Conservation (phyloP, 2,888 invertebrate species). For the Caenorhabditis panamensis region DNA sequence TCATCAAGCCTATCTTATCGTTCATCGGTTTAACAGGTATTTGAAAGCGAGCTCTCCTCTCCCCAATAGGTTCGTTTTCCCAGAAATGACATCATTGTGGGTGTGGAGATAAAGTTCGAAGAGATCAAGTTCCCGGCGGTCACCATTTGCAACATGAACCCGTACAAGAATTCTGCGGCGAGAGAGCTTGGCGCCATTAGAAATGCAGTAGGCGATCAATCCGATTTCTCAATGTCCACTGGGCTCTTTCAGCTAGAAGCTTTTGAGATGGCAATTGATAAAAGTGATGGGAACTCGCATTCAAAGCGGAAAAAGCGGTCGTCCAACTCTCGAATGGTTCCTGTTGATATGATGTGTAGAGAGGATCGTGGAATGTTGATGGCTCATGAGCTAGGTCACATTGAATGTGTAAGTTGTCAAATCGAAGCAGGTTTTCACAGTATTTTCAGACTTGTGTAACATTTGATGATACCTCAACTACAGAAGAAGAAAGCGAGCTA, state of each 20-base stretch:
- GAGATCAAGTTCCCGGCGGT: constrained; percentile 79
- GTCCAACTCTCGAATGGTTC: constrained; percentile 20
- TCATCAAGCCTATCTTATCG: constrained; percentile 77
- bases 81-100: constrained; percentile 80
- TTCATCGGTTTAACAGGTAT: constrained; percentile 74
- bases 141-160: constrained; percentile 80
- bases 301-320: constrained; percentile 44
- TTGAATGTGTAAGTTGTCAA: constrained; percentile 62
- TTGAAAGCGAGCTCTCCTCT: not conserved
- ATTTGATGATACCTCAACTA: constrained; percentile 32
- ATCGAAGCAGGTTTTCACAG: too few species aligned
- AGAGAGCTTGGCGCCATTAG: constrained; percentile 71
- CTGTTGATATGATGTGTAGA: constrained; percentile 42
- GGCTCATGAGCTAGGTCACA: constrained; percentile 33
- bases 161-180: constrained; percentile 80
- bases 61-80: not conserved
- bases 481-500: constrained; percentile 27
- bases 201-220: constrained; percentile 70
- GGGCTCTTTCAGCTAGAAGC: constrained; percentile 71
- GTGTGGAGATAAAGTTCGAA: constrained; percentile 80
- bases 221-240: not conserved
- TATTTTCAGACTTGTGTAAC: constrained; percentile 67
- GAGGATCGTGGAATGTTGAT: constrained; percentile 49
- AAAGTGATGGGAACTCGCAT: constrained; percentile 40
- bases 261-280: constrained; percentile 73